A percentile compares a stretch with the other conserved stretches of the same genome.
phyloP scores from a whole-genome alignment of 1,140 invertebrate species.

The Drosophila paulistorum region DNA sequence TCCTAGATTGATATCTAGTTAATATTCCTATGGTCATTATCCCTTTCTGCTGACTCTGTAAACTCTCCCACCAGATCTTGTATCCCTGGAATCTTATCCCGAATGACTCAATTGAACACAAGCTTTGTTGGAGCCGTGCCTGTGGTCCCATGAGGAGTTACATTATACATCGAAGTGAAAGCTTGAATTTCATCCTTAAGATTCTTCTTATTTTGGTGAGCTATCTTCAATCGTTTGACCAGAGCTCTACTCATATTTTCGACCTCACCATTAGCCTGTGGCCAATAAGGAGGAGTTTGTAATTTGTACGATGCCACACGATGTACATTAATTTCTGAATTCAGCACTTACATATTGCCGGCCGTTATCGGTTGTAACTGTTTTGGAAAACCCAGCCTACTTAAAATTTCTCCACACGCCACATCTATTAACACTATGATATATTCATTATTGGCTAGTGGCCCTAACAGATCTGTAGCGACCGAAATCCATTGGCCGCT shows the following conservation, averaged over 20 bases:
- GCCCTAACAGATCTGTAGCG: conserved; percentile 27
- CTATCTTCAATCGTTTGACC: too few species aligned
- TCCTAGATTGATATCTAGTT: neutral
- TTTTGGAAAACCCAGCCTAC: neutral
- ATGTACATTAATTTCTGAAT: too few species aligned
- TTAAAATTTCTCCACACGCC: neutral
- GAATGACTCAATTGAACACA: conserved; percentile 5
- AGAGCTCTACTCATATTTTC: too few species aligned
- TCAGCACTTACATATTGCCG: too few species aligned
- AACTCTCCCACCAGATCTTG: neutral
- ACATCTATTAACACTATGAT: conserved; percentile 28
- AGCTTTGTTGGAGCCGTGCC: conserved; percentile 41
- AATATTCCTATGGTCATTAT: neutral
- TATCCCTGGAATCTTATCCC: conserved; percentile 38
- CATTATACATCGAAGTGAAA: too few species aligned
- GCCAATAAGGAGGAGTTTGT: too few species aligned
- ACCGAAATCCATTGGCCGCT: conserved; percentile 23
- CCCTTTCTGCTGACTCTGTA: neutral
- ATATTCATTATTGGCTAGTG: too few species aligned
- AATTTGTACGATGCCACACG: too few species aligned
- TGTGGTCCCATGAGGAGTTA: too few species aligned
- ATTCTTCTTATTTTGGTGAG: too few species aligned
- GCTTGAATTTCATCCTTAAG: too few species aligned
- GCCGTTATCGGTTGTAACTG: neutral
- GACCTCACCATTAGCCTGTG: too few species aligned